phyloP scores from a whole-genome alignment of 30 jellyfish, hydroid and myxozoan species.

The Turritopsis rubra region DNA sequence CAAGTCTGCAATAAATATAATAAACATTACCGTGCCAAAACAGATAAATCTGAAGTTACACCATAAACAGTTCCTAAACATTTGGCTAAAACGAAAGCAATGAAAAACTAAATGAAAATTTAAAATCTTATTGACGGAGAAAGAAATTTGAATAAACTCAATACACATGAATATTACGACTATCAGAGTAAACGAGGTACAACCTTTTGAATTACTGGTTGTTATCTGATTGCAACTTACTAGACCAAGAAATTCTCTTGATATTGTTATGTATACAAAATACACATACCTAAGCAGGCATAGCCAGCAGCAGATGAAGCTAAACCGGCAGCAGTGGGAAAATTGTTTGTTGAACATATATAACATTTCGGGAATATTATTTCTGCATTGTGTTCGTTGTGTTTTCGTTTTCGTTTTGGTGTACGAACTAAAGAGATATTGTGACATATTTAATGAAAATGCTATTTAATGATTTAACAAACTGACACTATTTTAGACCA shows the following conservation, averaged over 20 bases:
- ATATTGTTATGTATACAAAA: neutral
- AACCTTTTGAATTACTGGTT: too few species aligned
- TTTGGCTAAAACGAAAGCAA: conserved; percentile 23
- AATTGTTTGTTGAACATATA: conserved; percentile 71
- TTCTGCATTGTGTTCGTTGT: conserved; percentile 32
- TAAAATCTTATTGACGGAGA: neutral
- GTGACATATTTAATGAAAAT: too few species aligned
- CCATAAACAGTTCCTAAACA: conserved; percentile 53
- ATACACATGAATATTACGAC: too few species aligned
- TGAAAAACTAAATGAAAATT: neutral
- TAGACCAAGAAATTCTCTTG: too few species aligned
- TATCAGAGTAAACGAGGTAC: too few species aligned
- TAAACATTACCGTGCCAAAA: conserved; percentile 42
- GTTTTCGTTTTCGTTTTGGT: conserved; percentile 39
- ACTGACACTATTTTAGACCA: too few species aligned
- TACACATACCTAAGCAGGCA: conserved; percentile 71
- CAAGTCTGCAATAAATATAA: neutral
- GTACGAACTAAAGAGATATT: conserved; percentile 41
- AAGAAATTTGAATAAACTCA: too few species aligned
- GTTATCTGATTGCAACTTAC: too few species aligned
- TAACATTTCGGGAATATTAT: conserved; percentile 19
- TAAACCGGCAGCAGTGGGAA: conserved; percentile 98
- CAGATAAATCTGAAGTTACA: conserved; percentile 33
- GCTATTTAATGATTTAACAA: too few species aligned
- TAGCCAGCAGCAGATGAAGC: conserved; percentile 99